phyloP scores from a whole-genome alignment of 2,113 vertebrate genomes.

The Nesospiza acunhae region DNA sequence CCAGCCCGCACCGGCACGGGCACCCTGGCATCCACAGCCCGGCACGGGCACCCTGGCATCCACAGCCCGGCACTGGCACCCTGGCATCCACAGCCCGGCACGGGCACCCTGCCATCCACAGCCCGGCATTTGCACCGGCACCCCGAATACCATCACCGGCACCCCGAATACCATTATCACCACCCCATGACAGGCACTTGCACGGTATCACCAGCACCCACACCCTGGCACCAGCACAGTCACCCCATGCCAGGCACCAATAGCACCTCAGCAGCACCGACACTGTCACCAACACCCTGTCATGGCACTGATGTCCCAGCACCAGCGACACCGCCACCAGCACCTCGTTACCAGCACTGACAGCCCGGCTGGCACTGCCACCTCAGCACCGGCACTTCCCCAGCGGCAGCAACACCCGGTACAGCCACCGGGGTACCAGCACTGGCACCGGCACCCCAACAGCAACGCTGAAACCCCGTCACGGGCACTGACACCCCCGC shows the following conservation, averaged over 20 bases:
- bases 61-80: too few species aligned
- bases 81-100: not conserved
- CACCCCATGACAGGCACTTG: not conserved
- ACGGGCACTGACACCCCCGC: not conserved
- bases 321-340: not conserved
- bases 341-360: too few species aligned
- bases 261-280: not conserved
- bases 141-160: not conserved
- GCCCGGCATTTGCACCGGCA: not conserved
- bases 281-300: not conserved
- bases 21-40: not conserved
- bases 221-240: not conserved
- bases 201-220: not conserved
- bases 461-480: not conserved
- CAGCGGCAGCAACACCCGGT: not conserved
- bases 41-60: not conserved
- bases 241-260: not conserved
- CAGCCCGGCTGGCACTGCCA: not conserved
- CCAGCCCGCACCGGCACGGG: not conserved
- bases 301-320: not conserved
- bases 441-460: not conserved
- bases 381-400: not conserved
- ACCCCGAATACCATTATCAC: not conserved
- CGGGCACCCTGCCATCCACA: not conserved
- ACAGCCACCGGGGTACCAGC: not conserved